Conservation (phyloP, 2,797 vertebrate genomes). For the Vireo griseus region DNA sequence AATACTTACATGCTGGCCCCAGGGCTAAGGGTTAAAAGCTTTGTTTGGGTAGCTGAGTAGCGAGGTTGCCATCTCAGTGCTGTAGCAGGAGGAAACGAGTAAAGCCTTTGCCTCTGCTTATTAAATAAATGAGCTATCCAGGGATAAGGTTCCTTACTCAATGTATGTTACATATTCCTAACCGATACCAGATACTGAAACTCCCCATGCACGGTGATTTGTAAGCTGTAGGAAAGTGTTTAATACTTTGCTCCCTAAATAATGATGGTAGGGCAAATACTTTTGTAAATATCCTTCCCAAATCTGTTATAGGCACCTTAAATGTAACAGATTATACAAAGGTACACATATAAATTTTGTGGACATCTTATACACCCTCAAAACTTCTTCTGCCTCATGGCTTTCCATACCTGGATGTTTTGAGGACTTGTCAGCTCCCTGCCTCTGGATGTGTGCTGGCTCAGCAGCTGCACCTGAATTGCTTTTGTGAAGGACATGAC, state of each 20-base stretch:
- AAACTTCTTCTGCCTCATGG: background rate
- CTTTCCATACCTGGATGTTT: background rate
- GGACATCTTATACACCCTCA: background rate
- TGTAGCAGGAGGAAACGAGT: background rate
- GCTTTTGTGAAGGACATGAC: background rate
- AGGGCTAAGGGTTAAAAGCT: background rate
- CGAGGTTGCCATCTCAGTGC: background rate
- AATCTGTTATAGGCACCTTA: background rate
- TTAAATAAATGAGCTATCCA: background rate
- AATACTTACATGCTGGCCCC: accelerated
- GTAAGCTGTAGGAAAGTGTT: background rate
- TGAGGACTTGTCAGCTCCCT: no score
- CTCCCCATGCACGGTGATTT: background rate
- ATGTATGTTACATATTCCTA: background rate
- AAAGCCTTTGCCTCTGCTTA: background rate
- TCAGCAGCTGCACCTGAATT: background rate
- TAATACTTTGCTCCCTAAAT: background rate
- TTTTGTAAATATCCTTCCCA: background rate
- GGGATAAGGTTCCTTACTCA: background rate
- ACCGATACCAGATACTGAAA: constrained; percentile 1
- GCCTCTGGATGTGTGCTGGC: background rate
- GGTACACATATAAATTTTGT: background rate
- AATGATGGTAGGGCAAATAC: background rate
- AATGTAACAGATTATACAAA: background rate
- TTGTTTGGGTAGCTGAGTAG: background rate